Evolutionary conservation across 2,113 vertebrate genomes (phyloP), one percentile per base, ranked within the genome.

Genomic region (Sturnira hondurensis): DNA sequence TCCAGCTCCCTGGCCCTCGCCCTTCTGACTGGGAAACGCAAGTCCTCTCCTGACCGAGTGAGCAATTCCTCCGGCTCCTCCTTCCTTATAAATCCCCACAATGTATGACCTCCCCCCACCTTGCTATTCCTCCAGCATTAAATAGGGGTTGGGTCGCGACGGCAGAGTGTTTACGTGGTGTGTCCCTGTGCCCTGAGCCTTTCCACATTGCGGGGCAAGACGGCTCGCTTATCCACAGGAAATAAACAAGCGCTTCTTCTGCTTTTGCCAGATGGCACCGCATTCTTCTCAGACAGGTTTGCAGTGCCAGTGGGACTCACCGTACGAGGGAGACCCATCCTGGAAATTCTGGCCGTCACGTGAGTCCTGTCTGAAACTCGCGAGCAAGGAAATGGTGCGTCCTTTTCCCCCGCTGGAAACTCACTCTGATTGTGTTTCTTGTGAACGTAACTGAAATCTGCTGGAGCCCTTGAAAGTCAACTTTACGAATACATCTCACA

Each of bases 21-120:
- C 3, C 56, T 22, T 31, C 78, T 15, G 3, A 2, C 17, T 19
- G 86, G 33, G 31, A 16, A 10, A 47, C 0, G 0, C 41, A 15
- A 19, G 38, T 47, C 31, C n/a, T 22, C 56, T 68, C 61, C 80
- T 15, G 84, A 11, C 43, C 0, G 6, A 52, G 2, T 6, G 31
- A 24, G 47, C 58, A 26, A 4, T 17, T 3, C 31, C 36, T 56
- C 4, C 10, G 11, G 12, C 54, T 71, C 26, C 54, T 5, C 4
- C 15, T 12, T 5, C 41, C 80, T 24, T 1, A 2, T 1, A 0
- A 71, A 43, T 5, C 10, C 65, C 38, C 3, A 3, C 0, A 2
- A 3, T 7, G 15, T 0, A 0, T 0, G 4, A 0, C 10, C 7
- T 16, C 16, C 11, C 15, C 28, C 3, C 1, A 0, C 1, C 45